These are phyloP conservation scores for Phocides pigmalion DNA, from an alignment of 1,140 invertebrate genomes.

Conservation along the genomic window DNA sequence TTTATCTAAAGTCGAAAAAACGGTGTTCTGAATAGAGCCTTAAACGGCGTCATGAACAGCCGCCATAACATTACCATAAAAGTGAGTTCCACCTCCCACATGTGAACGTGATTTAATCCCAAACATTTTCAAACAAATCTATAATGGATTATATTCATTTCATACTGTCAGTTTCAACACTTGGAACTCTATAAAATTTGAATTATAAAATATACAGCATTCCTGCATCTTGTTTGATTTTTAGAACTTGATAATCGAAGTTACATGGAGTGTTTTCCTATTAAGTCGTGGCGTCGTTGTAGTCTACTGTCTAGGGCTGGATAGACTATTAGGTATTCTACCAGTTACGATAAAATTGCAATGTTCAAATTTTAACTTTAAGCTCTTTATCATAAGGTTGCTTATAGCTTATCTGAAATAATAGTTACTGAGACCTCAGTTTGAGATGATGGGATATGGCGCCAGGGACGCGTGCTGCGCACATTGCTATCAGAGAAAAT, in stretches of 20 bases:
- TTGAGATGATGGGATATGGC: constrained; percentile 37
- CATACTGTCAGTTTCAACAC: constrained; percentile 45
- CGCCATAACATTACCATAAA: constrained; percentile 68
- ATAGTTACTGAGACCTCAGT: constrained; percentile 10
- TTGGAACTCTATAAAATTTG: constrained; percentile 43
- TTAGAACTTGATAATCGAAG: constrained; percentile 35
- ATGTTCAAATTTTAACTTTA: constrained; percentile 21
- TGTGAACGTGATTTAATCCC: constrained; percentile 56
- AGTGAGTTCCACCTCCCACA: constrained; percentile 54
- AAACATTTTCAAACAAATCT: constrained; percentile 61
- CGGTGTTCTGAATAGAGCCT: constrained; percentile 6
- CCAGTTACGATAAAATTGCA: constrained; percentile 25
- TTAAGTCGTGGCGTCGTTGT: constrained; percentile 48
- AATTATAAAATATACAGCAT: constrained; percentile 49
- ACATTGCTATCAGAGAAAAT: constrained; percentile 67
- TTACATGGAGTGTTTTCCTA: constrained; percentile 45
- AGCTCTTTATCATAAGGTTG: background rate
- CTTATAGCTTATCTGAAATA: constrained; percentile 4
- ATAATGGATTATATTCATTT: constrained; percentile 49
- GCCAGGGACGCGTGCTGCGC: constrained; percentile 55
- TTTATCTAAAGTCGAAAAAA: background rate
- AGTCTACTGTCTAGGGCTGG: constrained; percentile 54
- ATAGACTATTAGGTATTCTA: constrained; percentile 44
- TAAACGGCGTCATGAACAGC: constrained; percentile 23
- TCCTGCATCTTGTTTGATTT: constrained; percentile 45